Evolutionary conservation across 1,140 invertebrate genomes (phyloP), one percentile per base, ranked within the genome.

Genomic region (Oscheius sp.): DNA sequence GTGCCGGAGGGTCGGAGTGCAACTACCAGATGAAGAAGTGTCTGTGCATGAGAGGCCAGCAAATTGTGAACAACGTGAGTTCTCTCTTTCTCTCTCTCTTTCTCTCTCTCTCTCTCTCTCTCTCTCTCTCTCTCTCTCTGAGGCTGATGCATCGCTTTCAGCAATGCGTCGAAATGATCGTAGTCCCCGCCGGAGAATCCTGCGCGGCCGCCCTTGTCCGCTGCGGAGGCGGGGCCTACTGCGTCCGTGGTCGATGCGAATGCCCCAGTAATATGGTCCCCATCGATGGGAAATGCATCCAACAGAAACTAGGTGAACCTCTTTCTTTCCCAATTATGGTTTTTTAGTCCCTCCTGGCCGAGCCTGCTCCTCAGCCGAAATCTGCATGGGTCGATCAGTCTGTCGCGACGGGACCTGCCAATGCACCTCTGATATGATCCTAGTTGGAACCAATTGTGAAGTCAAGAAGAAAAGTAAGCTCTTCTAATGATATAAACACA

Each of bases 191-290:
- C 2, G 73, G 73, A 20, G 73, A 75, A 31, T 28, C 42, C 4
- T 75, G 73, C 58, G 49, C 61, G n/a, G 45, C 29, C 3, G 46
- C 64, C n/a, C 36, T 63, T 29, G 49, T 35, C 23, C 58, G 73
- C 18, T 75, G 73, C 45, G 23, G 36, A 18, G 73, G 73, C 36
- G 62, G 67, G 20, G 61, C 67, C 4, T 70, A 70, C 13, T 75
- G 73, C 35, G 67, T 59, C 26, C 38, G 68, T 18, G 67, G 73
- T 34, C 34, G 67, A 36, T 75, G 73, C 59, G 73, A 63, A 59
- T 75, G 73, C 15, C 63, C 73, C 10, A 10, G 20, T 0, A 70
- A 62, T 10, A 52, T 59, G 61, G 35, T 32, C 23, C 38, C 73
- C 3, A 29, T 75, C 31, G 55, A 35, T 4, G 55, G 55, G 20